Base-by-base conservation (phyloP, 1,140 invertebrate species). In the Mactra quadrangularis region DNA sequence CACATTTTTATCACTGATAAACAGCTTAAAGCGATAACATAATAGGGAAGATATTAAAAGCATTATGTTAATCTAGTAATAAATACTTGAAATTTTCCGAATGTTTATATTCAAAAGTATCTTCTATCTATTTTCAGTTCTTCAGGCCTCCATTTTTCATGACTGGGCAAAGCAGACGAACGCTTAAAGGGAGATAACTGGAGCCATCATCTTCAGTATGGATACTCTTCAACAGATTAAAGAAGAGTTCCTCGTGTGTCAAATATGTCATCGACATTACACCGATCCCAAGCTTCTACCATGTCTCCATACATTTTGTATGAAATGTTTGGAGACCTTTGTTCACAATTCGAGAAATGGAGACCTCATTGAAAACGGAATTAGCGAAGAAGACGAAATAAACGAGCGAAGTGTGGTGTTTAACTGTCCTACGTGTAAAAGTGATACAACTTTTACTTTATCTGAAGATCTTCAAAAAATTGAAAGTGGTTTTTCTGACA, bases 291-390 rank as follows among this genome's bases (percentile, higher is more conserved):
- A 89, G 78, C 76, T 88, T 19, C 85, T 91, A 15, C 88, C 89
- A 47, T 91, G 90, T 72, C 85, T 91, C 2, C 90, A 91, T 50
- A 86, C 87, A 7, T 90, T 89, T 66, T 91, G 90, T 75, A 88
- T 94, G 29, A 87, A 93, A 11, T 96, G 95, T 84, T 92, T 96
- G 15, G 93, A 94, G 27, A 66, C 71, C 47, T 79, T 95, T 88
- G 90, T 95, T 55, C 91, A 93, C 22, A 94, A 95, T 83, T 92
- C 95, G 82, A 91, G 94, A 82, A 92, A 92, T 4, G 87, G 60
- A 68, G 25, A 78, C 31, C 3, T 27, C 27, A 59, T 53, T 45
- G 60, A 85, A 41, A 66, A 68, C 13, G 50, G 76, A n/a, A 41
- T 41, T 41, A 41, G 6, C 6, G 70, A 59, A 7, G 38, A 33